Evolutionary conservation across 2,113 vertebrate genomes (phyloP).

Genomic region (Diadophis punctatus): DNA sequence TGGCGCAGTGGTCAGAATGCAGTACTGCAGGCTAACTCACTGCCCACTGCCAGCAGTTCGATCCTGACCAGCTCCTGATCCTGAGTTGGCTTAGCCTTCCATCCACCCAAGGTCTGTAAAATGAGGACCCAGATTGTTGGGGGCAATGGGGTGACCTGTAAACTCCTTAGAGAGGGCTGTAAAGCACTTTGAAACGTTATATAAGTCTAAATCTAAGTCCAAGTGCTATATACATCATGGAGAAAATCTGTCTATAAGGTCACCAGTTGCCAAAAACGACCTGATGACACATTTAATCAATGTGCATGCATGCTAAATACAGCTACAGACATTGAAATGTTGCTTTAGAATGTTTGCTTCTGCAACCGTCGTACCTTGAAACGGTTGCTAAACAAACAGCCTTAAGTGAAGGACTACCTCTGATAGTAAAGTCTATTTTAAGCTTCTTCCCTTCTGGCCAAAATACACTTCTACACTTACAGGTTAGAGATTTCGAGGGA

Average conservation of each 20-base stretch:
- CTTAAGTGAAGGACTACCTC: neutral
- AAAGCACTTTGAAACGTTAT: neutral
- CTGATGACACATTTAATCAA: neutral
- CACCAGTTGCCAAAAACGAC: neutral
- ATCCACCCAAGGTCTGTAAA: neutral
- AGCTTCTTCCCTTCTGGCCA: neutral
- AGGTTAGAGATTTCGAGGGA: neutral
- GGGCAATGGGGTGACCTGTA: neutral
- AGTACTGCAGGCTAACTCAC: neutral
- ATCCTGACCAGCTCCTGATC: neutral
- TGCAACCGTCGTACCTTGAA: neutral
- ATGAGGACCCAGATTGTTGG: neutral
- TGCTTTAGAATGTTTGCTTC: neutral
- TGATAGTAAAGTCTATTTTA: neutral
- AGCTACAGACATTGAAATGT: neutral
- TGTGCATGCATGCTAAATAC: neutral
- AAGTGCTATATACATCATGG: slow-evolving; percentile 1
- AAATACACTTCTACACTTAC: neutral
- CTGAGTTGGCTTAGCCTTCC: neutral
- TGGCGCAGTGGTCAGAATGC: neutral
- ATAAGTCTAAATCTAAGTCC: neutral
- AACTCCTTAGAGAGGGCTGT: neutral
- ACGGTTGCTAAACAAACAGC: neutral
- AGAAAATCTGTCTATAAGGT: neutral
- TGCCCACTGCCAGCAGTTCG: neutral